Percentiles rank a stretch among this genome's conserved stretches.
Evolutionary conservation across 2,113 vertebrate species (phyloP).

Genomic region (Bos indicus): DNA sequence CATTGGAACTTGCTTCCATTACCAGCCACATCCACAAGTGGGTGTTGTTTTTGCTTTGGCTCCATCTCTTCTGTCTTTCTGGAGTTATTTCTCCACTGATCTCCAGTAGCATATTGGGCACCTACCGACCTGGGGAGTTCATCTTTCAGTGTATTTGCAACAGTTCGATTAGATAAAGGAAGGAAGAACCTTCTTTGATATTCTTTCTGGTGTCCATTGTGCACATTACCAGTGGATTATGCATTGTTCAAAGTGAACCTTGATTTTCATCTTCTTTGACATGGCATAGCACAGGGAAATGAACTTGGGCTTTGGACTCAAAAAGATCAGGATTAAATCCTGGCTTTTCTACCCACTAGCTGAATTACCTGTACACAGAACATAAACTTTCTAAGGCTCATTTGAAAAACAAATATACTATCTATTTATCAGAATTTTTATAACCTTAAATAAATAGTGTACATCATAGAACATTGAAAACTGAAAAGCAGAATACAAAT

Average conservation of each 20-base stretch:
- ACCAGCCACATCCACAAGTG: background rate
- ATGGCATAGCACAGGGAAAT: background rate
- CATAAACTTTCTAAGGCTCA: background rate
- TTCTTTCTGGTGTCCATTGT: background rate
- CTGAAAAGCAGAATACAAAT: background rate
- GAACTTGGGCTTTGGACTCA: background rate
- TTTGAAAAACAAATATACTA: background rate
- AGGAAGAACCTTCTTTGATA: background rate
- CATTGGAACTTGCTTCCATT: background rate
- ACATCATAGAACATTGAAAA: background rate
- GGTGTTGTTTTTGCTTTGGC: background rate
- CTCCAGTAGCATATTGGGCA: background rate
- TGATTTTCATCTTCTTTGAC: background rate
- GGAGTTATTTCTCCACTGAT: background rate
- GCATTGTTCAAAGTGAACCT: background rate
- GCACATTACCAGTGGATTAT: background rate
- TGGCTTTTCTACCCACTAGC: background rate
- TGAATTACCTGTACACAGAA: background rate
- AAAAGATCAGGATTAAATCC: background rate
- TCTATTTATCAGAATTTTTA: background rate
- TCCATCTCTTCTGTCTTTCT: background rate
- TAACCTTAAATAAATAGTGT: background rate
- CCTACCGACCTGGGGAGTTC: background rate
- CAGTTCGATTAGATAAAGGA: background rate
- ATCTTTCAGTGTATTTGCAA: background rate